Conservation (phyloP, 2,888 invertebrate genomes). For the Romanomermis culicivorax region DNA sequence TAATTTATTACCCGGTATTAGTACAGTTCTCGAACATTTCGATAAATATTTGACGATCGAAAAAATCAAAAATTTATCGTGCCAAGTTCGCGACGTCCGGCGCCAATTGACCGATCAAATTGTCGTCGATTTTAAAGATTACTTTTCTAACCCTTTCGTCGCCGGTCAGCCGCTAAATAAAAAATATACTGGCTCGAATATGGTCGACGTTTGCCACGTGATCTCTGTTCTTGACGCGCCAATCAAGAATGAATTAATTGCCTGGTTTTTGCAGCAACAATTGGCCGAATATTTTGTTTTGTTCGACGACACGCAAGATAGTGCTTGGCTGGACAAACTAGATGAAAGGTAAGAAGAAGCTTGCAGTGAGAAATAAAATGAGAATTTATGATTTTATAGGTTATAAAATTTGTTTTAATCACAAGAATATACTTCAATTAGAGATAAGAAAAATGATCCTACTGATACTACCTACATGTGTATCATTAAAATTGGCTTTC, state of each 20-base stretch:
- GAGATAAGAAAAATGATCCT: too few species aligned
- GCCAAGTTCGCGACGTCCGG: constrained; percentile 43
- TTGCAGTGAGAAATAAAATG: too few species aligned
- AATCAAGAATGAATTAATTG: constrained; percentile 41
- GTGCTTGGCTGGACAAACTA: constrained; percentile 82
- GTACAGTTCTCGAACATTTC: constrained; percentile 84
- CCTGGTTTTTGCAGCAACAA: constrained; percentile 66
- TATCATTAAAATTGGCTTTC: too few species aligned
- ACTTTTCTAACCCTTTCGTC: constrained; percentile 20
- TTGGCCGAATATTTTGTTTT: constrained; percentile 76
- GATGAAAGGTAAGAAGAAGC: constrained; percentile 43
- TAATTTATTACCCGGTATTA: constrained; percentile 76
- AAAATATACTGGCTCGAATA: background rate
- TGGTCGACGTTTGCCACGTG: constrained; percentile 54
- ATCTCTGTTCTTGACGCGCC: constrained; percentile 64
- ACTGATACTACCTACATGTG: too few species aligned
- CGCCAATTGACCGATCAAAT: constrained; percentile 62
- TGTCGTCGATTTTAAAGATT: constrained; percentile 62
- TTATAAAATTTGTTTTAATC: too few species aligned
- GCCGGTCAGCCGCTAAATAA: background rate
- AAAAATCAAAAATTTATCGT: constrained; percentile 63
- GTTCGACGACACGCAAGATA: constrained; percentile 82
- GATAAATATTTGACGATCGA: constrained; percentile 71
- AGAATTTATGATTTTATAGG: too few species aligned
- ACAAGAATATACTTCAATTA: too few species aligned